phyloP scores from a whole-genome alignment of 2,888 invertebrate species.

The Leucozona laternaria region DNA sequence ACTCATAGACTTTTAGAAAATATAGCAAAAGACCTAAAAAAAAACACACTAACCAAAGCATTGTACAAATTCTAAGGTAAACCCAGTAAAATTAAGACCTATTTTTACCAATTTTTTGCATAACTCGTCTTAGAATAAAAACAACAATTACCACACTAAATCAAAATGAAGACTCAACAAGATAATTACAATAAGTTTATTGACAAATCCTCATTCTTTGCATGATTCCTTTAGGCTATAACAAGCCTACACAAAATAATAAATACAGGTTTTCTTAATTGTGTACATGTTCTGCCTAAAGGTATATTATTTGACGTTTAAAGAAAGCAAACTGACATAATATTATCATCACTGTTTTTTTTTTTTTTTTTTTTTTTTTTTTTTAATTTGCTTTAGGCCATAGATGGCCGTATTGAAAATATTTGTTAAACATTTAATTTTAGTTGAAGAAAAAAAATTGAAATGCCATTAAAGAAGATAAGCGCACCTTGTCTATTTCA shows the following conservation, averaged over 20 bases:
- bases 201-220: constrained; percentile 13
- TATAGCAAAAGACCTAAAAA: too few species aligned
- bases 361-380: neutral
- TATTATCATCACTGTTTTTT: constrained; percentile 15
- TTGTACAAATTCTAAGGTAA: too few species aligned
- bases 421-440: constrained; percentile 39
- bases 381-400: constrained; percentile 5
- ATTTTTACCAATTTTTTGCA: too few species aligned
- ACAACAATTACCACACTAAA: too few species aligned
- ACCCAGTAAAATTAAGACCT: too few species aligned
- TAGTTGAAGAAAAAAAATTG: constrained; percentile 3
- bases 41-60: too few species aligned
- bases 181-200: neutral
- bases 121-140: too few species aligned
- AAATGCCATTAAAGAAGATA: constrained; percentile 21
- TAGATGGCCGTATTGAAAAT: constrained; percentile 24
- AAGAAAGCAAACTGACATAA: constrained; percentile 62
- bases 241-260: constrained; percentile 11
- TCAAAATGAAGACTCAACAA: neutral
- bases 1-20: too few species aligned
- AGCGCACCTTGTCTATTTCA: constrained; percentile 16
- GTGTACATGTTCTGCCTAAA: constrained; percentile 23
- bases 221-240: constrained; percentile 28
- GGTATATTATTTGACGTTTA: constrained; percentile 27
- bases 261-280: constrained; percentile 24